Conservation (phyloP, 2,797 vertebrate genomes). For the Huso huso region DNA sequence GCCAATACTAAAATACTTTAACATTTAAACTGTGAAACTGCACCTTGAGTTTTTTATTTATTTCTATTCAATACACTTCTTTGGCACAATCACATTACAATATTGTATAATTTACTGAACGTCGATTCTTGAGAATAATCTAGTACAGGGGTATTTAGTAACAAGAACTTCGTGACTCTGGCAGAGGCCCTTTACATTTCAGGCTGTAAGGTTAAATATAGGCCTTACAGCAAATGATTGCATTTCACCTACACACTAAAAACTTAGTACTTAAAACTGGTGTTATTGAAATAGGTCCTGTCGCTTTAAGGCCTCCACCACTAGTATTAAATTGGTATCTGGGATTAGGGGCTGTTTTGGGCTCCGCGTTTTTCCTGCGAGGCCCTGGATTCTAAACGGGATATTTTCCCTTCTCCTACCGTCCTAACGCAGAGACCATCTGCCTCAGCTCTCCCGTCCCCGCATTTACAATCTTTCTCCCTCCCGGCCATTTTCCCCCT, state of each 20-base stretch:
- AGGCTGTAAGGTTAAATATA: slow-evolving; percentile 2
- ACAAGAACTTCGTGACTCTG: no score
- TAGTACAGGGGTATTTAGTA: no score
- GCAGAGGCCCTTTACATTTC: background rate
- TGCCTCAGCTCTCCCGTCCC: slow-evolving; percentile 46
- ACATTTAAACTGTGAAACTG: no score
- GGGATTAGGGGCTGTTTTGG: background rate
- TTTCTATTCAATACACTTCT: no score
- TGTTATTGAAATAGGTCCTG: slow-evolving; percentile 55
- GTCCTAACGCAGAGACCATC: slow-evolving; percentile 34
- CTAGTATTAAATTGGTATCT: slow-evolving; percentile 22
- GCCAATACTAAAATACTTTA: no score
- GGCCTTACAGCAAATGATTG: slow-evolving; percentile 12
- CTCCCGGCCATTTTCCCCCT: slow-evolving; percentile 70
- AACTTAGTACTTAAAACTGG: slow-evolving; percentile 27
- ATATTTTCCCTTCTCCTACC: slow-evolving; percentile 35
- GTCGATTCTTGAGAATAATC: no score
- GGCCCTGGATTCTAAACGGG: slow-evolving; percentile 37
- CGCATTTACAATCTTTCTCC: slow-evolving; percentile 63
- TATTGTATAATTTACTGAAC: no score
- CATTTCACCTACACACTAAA: slow-evolving; percentile 8
- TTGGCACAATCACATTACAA: no score
- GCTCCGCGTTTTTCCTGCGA: slow-evolving; percentile 21
- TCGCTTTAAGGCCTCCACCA: slow-evolving; percentile 68
- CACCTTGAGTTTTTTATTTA: no score